A percentile compares a stretch with the other conserved stretches of the same genome.
These are phyloP conservation scores for Anguilla obscura DNA, from an alignment of 2,797 vertebrate genomes.

Conservation along the genomic window DNA sequence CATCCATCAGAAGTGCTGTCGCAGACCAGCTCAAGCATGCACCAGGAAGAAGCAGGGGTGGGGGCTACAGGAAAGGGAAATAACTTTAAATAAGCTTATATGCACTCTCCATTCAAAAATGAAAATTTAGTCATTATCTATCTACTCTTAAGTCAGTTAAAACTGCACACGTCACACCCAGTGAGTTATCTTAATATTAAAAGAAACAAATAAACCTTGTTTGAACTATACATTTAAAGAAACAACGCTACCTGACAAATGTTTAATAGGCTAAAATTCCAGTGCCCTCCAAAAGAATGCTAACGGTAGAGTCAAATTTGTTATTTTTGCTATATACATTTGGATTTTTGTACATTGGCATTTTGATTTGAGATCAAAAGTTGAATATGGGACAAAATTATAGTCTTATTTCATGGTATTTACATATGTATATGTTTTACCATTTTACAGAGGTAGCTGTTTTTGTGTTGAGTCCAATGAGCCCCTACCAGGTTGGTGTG, in stretches of 20 bases:
- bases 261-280: background rate
- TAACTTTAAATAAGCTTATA: too few species aligned
- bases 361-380: background rate
- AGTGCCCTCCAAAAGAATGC: too few species aligned
- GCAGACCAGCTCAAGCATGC: background rate
- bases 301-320: too few species aligned
- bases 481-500: background rate
- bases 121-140: background rate
- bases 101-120: too few species aligned
- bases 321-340: too few species aligned
- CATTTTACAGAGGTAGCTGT: too few species aligned
- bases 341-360: background rate
- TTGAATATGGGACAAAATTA: too few species aligned
- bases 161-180: background rate
- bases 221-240: background rate
- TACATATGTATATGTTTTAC: too few species aligned
- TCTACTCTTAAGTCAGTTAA: background rate
- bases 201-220: background rate
- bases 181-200: background rate
- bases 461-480: background rate
- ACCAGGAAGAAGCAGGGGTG: too few species aligned
- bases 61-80: background rate
- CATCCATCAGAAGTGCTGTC: background rate
- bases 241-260: background rate
- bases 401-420: background rate